A percentile compares a stretch with the other conserved stretches of the same genome.
Evolutionary conservation across 2,797 vertebrate genomes (phyloP).

Genomic region (Australoheros facetus): DNA sequence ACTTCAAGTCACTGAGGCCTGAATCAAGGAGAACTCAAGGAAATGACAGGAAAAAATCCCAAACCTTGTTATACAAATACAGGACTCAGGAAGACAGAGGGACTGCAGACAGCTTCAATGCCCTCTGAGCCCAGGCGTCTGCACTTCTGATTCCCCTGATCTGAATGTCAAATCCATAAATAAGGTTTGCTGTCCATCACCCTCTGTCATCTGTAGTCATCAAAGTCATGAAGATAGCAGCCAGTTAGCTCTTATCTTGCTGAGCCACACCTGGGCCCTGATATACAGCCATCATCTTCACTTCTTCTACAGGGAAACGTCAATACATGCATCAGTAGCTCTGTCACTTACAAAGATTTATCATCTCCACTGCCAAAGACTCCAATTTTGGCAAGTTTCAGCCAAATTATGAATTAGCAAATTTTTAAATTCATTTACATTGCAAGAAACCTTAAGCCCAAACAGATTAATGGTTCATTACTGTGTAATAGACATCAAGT

Average conservation of each 20-base stretch:
- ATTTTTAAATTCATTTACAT: too few species aligned
- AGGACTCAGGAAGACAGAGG: constrained; percentile 5
- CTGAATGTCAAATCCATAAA: constrained; percentile 59
- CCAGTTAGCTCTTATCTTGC: constrained; percentile 58
- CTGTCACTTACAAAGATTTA: background rate
- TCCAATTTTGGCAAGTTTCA: constrained; percentile 1
- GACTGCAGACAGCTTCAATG: background rate
- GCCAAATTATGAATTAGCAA: background rate
- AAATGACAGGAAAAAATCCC: constrained; percentile 1
- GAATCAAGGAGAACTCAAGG: background rate
- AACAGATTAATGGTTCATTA: too few species aligned
- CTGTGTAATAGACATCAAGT: too few species aligned
- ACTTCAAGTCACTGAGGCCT: background rate
- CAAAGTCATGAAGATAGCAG: constrained; percentile 38
- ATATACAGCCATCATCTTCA: constrained; percentile 4
- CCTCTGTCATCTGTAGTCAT: constrained; percentile 45
- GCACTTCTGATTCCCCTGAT: constrained; percentile 41
- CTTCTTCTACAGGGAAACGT: constrained; percentile 4
- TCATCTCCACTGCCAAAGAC: background rate
- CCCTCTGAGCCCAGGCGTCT: constrained; percentile 19
- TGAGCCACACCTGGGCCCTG: constrained; percentile 34
- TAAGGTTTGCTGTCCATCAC: constrained; percentile 51
- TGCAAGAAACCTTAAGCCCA: too few species aligned
- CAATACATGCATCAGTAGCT: constrained; percentile 11
- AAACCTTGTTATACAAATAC: background rate